Base-by-base conservation (phyloP, 2,113 vertebrate species). In the Chunga burmeisteri region DNA sequence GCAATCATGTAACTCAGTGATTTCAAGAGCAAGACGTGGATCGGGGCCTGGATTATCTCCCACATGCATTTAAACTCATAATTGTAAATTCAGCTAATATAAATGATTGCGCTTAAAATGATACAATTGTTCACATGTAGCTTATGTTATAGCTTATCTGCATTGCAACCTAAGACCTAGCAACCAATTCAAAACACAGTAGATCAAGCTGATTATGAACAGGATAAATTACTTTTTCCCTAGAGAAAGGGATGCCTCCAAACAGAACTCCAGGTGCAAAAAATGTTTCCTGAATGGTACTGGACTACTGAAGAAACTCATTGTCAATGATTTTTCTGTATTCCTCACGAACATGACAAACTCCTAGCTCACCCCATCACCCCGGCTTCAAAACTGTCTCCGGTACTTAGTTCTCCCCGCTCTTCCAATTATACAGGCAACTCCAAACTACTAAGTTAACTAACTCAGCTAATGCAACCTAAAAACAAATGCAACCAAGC, bases 401-500 rank as follows among this genome's bases (percentile, higher is more conserved):
- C 72, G 3, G 7, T 47, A 10, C 26, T 52, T n/a, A 9, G 16
- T 13, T 61, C 40, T 53, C 36, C 9, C 11, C 9, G 6, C 15
- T 84, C 75, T 79, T 73, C 20, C 4, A 6, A 40, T 29, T 11
- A 67, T 16, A 63, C 16, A 65, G 62, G 8, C 38, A 68, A 47
- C 18, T 36, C 52, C 78, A 38, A 59, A 32, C 30, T 23, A 56
- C 67, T 21, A 11, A 49, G 19, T 47, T n/a, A 22, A 36, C 26
- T 50, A 86, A 38, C 9, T 86, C 89, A 36, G 20, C 26, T 47
- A 61, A 49, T 0, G 2, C 38, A 75, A 32, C 1, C 6, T 7
- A 25, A 46, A 11, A 55, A 49, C 22, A 83, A 79, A 82, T 3
- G 4, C 26, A 29, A 32, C 20, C 0, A 0, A 50, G 47, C 21